Conservation (phyloP, 2,113 vertebrate species). For the Lampris incognitus region DNA sequence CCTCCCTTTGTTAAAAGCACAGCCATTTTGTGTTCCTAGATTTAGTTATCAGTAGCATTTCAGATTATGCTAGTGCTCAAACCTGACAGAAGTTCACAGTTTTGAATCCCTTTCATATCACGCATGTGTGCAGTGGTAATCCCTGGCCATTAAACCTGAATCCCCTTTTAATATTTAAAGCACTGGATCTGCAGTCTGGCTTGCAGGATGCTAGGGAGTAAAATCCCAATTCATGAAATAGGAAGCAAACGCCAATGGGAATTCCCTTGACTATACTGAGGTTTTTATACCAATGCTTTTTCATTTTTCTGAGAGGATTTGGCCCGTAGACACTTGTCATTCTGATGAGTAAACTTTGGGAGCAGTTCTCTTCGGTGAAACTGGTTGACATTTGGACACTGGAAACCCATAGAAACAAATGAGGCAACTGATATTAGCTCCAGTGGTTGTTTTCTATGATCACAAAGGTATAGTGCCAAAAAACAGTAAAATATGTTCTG, state of each 20-base stretch:
- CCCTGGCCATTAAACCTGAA: background rate
- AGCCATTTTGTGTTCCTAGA: constrained; percentile 46
- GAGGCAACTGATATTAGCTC: background rate
- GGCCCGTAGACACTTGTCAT: background rate
- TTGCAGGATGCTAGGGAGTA: no score
- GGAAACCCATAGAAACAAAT: background rate
- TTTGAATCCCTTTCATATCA: background rate
- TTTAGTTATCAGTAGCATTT: background rate
- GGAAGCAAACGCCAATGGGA: background rate
- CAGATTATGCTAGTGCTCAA: background rate
- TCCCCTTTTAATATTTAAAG: background rate
- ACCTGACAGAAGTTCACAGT: background rate
- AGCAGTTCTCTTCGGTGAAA: background rate
- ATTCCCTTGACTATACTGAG: background rate
- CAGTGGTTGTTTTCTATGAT: background rate
- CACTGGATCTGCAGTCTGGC: no score
- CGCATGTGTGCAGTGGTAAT: background rate
- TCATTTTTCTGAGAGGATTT: background rate
- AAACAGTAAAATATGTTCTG: background rate
- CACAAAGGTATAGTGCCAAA: background rate
- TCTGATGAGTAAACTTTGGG: no score
- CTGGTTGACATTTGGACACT: background rate
- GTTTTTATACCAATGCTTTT: background rate
- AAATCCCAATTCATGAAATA: no score
- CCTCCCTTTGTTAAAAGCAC: constrained; percentile 18